Base-by-base conservation (phyloP, 2,797 vertebrate genomes). In the Chelmon rostratus region DNA sequence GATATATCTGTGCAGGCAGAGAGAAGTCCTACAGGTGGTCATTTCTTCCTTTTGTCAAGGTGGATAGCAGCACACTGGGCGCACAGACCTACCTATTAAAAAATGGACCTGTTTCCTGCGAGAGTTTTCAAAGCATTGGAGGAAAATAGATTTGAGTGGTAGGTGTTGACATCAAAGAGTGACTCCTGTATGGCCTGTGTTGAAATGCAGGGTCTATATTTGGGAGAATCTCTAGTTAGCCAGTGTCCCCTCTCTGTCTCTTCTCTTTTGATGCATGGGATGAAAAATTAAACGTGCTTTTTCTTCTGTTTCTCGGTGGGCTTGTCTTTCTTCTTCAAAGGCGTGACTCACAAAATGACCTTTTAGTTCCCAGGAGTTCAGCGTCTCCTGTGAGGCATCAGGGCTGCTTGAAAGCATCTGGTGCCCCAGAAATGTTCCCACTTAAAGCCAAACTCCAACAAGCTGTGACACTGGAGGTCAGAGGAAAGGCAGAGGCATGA, bases 311-410 rank as follows among this genome's bases (percentile, higher is more conserved):
- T 25, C 82, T 81, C 28, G 33, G 78, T 81, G 81, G 77, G 85
- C 81, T 75, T 70, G 82, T 93, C 89, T 92, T 90, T 92, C 86
- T 92, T 93, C 95, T 96, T 95, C 95, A 96, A 96, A 96, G 94
- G 89, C 85, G 61, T 89, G 93, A 94, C 82, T 94, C 92, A 93
- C 52, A 52, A 56, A 33, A 64, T 92, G 93, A 95, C 95, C 93
- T 95, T 96, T 94, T 46, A 52, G 78, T 86, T 87, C 83, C 87
- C 88, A 88, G 61, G 85, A 83, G 88, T 82, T 85, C 76, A 74
- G 81, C 61, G 16, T 81, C 85, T 92, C 81, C 87, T 79, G 76
- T 62, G 85, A 74, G 88, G 86, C 73, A 47, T 67, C 75, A 10
- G 53, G 59, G 67, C 61, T 54, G 79, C 66, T 91, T 75, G 57